A percentile compares a stretch with the other conserved stretches of the same genome.
phyloP scores from a whole-genome alignment of 2,888 invertebrate genomes.

The Agelastica alni region DNA sequence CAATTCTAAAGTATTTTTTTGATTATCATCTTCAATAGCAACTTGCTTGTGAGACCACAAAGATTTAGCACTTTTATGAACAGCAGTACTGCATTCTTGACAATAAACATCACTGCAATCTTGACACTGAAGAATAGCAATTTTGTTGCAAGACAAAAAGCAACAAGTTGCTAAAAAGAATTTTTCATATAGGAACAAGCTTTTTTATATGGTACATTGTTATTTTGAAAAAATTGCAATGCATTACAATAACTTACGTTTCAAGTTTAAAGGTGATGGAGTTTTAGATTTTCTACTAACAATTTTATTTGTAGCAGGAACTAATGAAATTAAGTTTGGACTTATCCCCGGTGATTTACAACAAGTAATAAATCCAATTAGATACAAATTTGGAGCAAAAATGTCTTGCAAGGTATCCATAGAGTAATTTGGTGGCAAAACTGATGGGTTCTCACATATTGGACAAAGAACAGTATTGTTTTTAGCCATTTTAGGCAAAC shows the following conservation, averaged over 20 bases:
- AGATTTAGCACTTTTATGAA: slow-evolving; percentile 52
- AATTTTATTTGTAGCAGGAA: slow-evolving; percentile 4
- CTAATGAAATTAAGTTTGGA: slow-evolving; percentile 15
- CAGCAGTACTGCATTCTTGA: slow-evolving; percentile 40
- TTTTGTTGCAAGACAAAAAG: slow-evolving; percentile 40
- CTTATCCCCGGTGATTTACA: slow-evolving; percentile 20
- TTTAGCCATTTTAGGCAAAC: slow-evolving; percentile 56
- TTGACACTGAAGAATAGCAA: slow-evolving; percentile 44
- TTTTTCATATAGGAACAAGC: no score
- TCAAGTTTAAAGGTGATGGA: neutral
- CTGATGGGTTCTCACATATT: slow-evolving; percentile 57
- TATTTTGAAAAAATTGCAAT: neutral
- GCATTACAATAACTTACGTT: neutral
- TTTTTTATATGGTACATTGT: no score
- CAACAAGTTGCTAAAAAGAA: slow-evolving; percentile 40
- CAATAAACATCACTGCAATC: slow-evolving; percentile 50
- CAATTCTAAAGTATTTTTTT: slow-evolving; percentile 30
- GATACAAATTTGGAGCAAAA: slow-evolving; percentile 54
- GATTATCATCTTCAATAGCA: slow-evolving; percentile 19
- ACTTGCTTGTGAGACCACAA: slow-evolving; percentile 47
- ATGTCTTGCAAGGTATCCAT: slow-evolving; percentile 39
- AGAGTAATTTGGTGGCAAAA: slow-evolving; percentile 34
- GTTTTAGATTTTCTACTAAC: neutral
- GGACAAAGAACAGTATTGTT: slow-evolving; percentile 55
- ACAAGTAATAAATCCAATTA: slow-evolving; percentile 46